These are phyloP conservation scores for Poecilia latipinna DNA, from an alignment of 2,113 vertebrate genomes.

Conservation along the genomic window DNA sequence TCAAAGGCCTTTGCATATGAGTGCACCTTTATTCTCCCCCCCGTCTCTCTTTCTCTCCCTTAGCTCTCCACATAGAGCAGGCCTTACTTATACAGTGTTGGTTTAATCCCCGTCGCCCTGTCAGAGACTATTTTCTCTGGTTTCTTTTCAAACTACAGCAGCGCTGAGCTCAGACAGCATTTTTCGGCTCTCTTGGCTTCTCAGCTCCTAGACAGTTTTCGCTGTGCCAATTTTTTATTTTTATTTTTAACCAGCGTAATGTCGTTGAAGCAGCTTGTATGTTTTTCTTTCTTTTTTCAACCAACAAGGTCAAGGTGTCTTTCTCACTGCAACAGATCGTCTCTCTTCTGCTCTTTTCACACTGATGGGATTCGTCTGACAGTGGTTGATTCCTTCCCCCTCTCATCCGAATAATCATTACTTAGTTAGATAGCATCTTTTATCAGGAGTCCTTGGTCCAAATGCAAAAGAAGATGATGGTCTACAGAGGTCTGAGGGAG, in stretches of 20 bases:
- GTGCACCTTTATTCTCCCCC: constrained; percentile 59
- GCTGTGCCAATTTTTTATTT: neutral
- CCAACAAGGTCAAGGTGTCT: constrained; percentile 59
- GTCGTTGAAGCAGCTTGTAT: constrained; percentile 29
- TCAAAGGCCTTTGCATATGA: constrained; percentile 55
- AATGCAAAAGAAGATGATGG: constrained; percentile 51
- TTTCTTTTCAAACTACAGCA: constrained; percentile 23
- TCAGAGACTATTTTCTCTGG: constrained; percentile 59
- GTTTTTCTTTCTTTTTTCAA: neutral
- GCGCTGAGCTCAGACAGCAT: constrained; percentile 17
- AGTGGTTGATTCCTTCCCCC: constrained; percentile 37
- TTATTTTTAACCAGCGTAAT: neutral
- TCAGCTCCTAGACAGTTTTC: constrained; percentile 24
- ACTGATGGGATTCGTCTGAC: constrained; percentile 59
- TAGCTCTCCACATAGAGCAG: constrained; percentile 31
- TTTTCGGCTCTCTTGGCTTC: constrained; percentile 27
- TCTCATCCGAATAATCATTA: constrained; percentile 62
- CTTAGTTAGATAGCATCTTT: constrained; percentile 43
- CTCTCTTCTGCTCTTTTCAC: constrained; percentile 40
- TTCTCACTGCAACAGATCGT: constrained; percentile 25
- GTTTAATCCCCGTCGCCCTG: constrained; percentile 71
- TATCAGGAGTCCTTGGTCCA: constrained; percentile 47
- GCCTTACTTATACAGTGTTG: constrained; percentile 60
- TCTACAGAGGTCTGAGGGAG: constrained; percentile 20
- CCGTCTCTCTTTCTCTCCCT: constrained; percentile 2